These are phyloP conservation scores for Loris lydekkerianus DNA, from an alignment of 2,797 vertebrate genomes.

Conservation along the genomic window DNA sequence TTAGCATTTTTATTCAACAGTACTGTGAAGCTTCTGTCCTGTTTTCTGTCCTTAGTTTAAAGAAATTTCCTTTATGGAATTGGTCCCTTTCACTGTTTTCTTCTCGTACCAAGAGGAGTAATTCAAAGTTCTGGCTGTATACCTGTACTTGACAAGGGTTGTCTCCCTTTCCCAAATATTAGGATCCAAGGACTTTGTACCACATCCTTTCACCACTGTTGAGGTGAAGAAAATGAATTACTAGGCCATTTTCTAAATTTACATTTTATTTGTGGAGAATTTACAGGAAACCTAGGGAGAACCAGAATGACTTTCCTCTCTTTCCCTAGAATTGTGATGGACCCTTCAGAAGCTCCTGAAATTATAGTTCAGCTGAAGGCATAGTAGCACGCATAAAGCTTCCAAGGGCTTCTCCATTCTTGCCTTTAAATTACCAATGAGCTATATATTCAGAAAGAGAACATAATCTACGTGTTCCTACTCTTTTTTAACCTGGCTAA, in stretches of 20 bases:
- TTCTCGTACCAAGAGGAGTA: slow-evolving; percentile 70
- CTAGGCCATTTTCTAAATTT: neutral
- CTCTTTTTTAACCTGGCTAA: neutral
- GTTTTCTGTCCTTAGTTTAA: neutral
- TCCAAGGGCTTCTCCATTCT: neutral
- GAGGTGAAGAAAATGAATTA: neutral
- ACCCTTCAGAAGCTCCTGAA: neutral
- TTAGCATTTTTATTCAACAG: slow-evolving; percentile 36
- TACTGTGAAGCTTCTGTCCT: slow-evolving; percentile 20
- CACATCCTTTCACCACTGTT: slow-evolving; percentile 24
- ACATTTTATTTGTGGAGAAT: neutral
- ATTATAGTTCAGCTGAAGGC: neutral
- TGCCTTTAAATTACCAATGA: neutral
- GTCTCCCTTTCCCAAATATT: slow-evolving; percentile 23
- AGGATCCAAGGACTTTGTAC: slow-evolving; percentile 32
- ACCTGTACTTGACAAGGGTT: slow-evolving; percentile 29
- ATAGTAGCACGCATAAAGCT: neutral
- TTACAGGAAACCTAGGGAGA: neutral
- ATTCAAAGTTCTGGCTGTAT: neutral
- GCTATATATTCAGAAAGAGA: neutral
- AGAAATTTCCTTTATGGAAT: neutral
- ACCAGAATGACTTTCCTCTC: neutral
- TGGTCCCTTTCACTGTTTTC: neutral
- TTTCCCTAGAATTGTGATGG: neutral
- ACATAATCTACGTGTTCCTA: neutral